Base-by-base conservation (phyloP, 2,888 invertebrate species). In the Eubasilissa splendida region DNA sequence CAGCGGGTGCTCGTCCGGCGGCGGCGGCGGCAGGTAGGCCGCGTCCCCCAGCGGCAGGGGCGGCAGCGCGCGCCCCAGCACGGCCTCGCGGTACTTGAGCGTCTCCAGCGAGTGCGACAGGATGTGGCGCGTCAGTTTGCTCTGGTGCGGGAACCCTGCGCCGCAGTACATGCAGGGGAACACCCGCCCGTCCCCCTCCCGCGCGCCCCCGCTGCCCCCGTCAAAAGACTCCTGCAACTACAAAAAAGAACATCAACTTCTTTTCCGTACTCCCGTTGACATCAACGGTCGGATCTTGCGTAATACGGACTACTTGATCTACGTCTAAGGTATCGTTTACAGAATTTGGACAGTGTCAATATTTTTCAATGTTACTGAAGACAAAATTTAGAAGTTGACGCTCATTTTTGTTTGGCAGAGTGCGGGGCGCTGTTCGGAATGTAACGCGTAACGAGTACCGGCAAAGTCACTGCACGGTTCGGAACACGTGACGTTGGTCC, bases 221-320 rank as follows among this genome's bases (percentile, higher is more conserved):
- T 94, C 93, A 93, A 94, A 93, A 91, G 92, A 91, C 93, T 96
- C 96, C 96, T 96, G 96, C 95, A 95, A 96, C 96, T 95, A 95
- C 93, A 93, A 93, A 93, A 91, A 89, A 92, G 93, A 93, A 93
- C 95, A 95, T 96, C 96, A 96, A 96, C 96, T 96, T 96, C 96
- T 96, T 95, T 94, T 93, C 89, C 77, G 81, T 63, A 50, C 71
- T 60, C 54, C 77, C 76, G 77, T 73, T 50, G 50, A 14, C 60
- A 53, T 63, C 75, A 68, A 75, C 77, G 68, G 75, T 63, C 71
- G 65, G 68, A 68, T 71, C 73, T 79, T 76, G 50, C 68, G 60
- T 50, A 42, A 56, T 68, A 68, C 53, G 14, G 68, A 77, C 79
- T 79, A 75, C 75, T 75, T 53, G 65, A 60, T 63, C 70, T 80